A percentile compares a stretch with the other conserved stretches of the same genome.
These are phyloP conservation scores for Chloebia gouldiae DNA, from an alignment of 2,113 vertebrate species.

Conservation along the genomic window DNA sequence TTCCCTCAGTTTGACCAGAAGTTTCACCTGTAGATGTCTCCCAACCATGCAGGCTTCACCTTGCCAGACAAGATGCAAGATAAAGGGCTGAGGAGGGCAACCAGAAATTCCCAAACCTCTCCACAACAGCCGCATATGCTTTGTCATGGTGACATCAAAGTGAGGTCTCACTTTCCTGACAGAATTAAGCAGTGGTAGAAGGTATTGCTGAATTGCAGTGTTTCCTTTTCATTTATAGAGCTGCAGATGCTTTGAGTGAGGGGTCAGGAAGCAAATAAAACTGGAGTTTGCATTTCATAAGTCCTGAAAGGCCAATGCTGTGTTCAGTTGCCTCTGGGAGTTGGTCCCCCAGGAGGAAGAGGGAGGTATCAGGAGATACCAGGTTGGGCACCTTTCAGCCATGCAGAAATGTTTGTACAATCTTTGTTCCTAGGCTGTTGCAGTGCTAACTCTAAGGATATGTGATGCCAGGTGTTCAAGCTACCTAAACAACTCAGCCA, in stretches of 20 bases:
- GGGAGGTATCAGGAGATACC: background rate
- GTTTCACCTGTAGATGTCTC: background rate
- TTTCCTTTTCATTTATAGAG: background rate
- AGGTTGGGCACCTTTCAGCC: background rate
- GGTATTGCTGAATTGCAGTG: background rate
- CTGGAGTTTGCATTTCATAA: background rate
- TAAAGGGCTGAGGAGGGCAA: background rate
- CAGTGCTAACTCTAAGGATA: background rate
- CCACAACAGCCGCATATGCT: background rate
- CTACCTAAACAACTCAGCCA: background rate
- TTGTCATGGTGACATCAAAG: background rate
- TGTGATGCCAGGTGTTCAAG: background rate
- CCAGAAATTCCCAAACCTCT: background rate
- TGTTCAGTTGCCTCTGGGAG: background rate
- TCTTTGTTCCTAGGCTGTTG: background rate
- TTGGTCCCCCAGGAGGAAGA: background rate
- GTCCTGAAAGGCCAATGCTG: background rate
- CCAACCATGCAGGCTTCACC: background rate
- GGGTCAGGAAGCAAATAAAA: background rate
- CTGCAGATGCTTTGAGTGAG: background rate
- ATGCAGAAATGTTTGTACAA: background rate
- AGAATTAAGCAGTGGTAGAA: background rate
- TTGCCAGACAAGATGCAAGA: background rate
- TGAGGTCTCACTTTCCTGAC: background rate
- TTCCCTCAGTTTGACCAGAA: background rate